Evolutionary conservation across 2,888 invertebrate species (phyloP).

Genomic region (Cheilosia urbana): DNA sequence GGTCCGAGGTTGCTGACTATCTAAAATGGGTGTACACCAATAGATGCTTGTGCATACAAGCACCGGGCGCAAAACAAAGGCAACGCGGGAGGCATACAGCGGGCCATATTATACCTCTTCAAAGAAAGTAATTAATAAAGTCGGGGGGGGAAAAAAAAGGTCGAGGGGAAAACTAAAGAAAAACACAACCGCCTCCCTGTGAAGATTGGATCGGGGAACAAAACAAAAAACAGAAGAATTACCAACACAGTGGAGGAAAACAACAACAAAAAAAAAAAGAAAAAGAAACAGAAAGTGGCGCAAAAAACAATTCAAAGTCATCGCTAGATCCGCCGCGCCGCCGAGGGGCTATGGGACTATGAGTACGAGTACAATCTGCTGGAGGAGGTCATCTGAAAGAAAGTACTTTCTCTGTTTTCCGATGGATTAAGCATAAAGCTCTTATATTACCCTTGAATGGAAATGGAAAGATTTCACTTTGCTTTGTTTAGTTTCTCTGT

Average conservation of each 20-base stretch:
- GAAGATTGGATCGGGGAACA: slow-evolving; percentile 10
- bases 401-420: slow-evolving; percentile 75
- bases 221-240: slow-evolving; percentile 20
- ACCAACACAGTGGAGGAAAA: slow-evolving; percentile 27
- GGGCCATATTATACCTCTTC: slow-evolving; percentile 56
- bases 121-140: slow-evolving; percentile 72
- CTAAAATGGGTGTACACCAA: slow-evolving; percentile 36
- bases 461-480: slow-evolving; percentile 73
- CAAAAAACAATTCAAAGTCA: slow-evolving; percentile 47
- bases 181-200: slow-evolving; percentile 18
- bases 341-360: too few relatives aligned
- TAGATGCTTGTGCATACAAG: background rate
- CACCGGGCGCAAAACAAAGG: slow-evolving; percentile 25
- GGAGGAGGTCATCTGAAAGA: slow-evolving; percentile 75
- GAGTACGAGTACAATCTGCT: slow-evolving; percentile 64
- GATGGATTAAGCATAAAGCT: slow-evolving; percentile 75
- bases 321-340: slow-evolving; percentile 31
- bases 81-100: slow-evolving; percentile 36
- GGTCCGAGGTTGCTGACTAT: slow-evolving; percentile 44
- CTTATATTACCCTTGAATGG: slow-evolving; percentile 73
- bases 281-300: slow-evolving; percentile 11
- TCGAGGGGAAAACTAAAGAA: background rate
- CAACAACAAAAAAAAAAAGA: too few relatives aligned
- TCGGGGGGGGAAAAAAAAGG: slow-evolving; percentile 10
- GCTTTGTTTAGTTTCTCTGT: slow-evolving; percentile 56